Base-by-base conservation (phyloP, 2,113 vertebrate genomes). In the Pollimyrus isidori region DNA sequence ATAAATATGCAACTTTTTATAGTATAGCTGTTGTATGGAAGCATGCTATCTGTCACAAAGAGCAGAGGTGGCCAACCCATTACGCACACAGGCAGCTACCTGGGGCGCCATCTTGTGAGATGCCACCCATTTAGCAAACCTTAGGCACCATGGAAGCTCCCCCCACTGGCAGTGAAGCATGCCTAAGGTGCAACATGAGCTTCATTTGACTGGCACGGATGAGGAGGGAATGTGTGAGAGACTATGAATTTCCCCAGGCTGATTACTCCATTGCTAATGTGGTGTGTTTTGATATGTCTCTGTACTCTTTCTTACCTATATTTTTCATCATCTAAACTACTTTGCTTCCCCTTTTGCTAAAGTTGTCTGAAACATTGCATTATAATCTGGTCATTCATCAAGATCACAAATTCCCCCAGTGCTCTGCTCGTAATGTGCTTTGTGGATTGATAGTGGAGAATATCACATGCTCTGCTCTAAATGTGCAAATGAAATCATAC, bases 341-440 rank as follows among this genome's bases (percentile, higher is more conserved):
- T 65, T 46, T 5, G 45, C 5, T 69, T 65, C 58, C 87, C 42
- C 42, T 13, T 17, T 45, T n/a, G 42, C 62, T 26, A 45, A 73
- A 73, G 5, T 13, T 80, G 80, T 88, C 88, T 46, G 80, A 76
- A 88, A 88, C 88, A 88, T 49, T 49, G 58, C 46, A 65, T 21
- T 48, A 49, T 35, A 88, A 45, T 76, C 58, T 10, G 58, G 19
- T 39, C 19, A 42, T 69, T 73, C 42, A 62, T 45, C 65, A 65
- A n/a, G 56, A 23, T n/a, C 35, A 19, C 35, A 88, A 9, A 21
- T 39, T 88, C 88, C 45, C 11, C 26, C 3, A 76, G 65, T 88
- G 39, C 88, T 80, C 23, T 88, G 65, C 69, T 69, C 62, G 49
- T 23, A 4, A 69, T 69, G 62, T 69, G 62, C 62, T 30, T 30